These are phyloP conservation scores for Kryptolebias marmoratus DNA, from an alignment of 2,113 vertebrate species.

Conservation along the genomic window DNA sequence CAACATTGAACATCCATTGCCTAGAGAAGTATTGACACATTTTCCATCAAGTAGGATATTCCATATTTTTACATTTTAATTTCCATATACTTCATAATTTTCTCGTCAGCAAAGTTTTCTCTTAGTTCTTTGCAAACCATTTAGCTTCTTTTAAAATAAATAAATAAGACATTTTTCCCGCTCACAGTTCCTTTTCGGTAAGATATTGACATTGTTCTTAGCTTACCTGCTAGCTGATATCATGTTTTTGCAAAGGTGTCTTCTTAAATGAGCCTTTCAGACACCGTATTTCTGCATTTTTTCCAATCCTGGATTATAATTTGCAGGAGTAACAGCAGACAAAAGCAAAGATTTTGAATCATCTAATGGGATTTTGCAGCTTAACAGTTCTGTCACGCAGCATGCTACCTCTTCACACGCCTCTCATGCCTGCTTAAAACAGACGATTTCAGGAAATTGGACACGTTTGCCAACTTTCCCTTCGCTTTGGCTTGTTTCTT, in stretches of 20 bases:
- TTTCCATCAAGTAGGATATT: constrained; percentile 2
- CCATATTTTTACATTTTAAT: background rate
- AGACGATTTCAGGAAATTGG: background rate
- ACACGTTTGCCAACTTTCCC: background rate
- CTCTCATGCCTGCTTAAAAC: background rate
- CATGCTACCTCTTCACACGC: background rate
- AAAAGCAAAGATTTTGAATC: background rate
- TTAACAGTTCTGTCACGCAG: background rate
- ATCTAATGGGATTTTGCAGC: background rate
- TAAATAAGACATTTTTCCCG: background rate
- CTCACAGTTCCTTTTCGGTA: background rate
- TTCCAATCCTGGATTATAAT: background rate
- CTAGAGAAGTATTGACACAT: constrained; percentile 18
- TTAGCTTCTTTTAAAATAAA: background rate
- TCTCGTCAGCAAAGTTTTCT: background rate
- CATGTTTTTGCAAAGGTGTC: background rate
- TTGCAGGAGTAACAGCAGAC: background rate
- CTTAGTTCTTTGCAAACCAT: background rate
- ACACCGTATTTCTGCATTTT: background rate
- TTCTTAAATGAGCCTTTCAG: background rate
- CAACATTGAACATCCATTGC: constrained; percentile 21
- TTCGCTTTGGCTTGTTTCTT: background rate
- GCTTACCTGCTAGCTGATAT: background rate
- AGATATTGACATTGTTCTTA: background rate
- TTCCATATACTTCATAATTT: background rate